Evolutionary conservation across 2,113 vertebrate species (phyloP).

Genomic region (Ramphastos sulfuratus): DNA sequence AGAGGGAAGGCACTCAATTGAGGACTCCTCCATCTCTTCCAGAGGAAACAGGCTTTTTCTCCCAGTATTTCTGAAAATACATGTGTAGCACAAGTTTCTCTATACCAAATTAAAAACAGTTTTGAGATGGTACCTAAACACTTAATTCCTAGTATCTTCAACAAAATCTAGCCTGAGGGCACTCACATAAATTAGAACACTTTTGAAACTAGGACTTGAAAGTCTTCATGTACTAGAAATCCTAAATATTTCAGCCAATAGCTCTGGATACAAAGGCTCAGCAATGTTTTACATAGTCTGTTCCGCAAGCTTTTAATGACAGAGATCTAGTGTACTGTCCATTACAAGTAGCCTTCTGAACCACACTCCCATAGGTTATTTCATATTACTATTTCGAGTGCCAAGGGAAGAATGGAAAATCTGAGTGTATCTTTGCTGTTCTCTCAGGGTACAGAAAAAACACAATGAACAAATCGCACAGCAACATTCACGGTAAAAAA

Average conservation of each 20-base stretch:
- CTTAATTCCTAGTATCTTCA: background rate
- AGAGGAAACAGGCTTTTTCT: background rate
- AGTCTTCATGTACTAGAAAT: background rate
- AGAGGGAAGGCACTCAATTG: background rate
- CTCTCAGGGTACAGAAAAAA: background rate
- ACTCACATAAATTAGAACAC: background rate
- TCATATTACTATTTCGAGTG: background rate
- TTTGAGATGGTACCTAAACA: background rate
- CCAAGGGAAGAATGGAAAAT: background rate
- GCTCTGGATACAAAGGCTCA: background rate
- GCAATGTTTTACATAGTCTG: background rate
- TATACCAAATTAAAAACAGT: background rate
- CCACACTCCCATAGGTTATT: background rate
- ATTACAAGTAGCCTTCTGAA: background rate
- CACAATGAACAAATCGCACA: background rate
- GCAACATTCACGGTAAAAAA: background rate
- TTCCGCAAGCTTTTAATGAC: background rate
- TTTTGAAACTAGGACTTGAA: background rate
- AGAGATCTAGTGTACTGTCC: background rate
- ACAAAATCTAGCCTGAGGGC: background rate
- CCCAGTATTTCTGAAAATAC: background rate
- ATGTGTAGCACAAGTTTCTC: background rate
- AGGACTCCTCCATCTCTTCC: background rate
- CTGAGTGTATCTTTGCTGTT: background rate
- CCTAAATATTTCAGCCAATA: background rate